These are phyloP conservation scores for Cervus canadensis DNA, from an alignment of 2,113 vertebrate genomes.

Conservation along the genomic window DNA sequence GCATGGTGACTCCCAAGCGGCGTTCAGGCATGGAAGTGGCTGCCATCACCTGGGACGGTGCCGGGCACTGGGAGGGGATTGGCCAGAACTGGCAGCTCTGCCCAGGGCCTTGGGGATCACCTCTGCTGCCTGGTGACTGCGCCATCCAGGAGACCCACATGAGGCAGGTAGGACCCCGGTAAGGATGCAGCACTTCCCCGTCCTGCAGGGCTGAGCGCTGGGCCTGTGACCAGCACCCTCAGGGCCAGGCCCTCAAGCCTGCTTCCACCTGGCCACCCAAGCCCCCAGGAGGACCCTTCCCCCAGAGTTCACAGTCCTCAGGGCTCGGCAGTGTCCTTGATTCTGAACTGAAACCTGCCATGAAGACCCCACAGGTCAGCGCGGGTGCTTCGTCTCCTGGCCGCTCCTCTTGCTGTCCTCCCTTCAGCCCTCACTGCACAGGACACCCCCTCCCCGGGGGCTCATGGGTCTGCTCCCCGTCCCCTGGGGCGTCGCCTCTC, in stretches of 20 bases:
- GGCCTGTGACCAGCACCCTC: neutral
- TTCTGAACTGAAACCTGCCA: neutral
- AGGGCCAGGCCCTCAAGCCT: too few relatives aligned
- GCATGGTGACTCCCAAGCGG: neutral
- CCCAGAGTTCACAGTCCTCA: neutral
- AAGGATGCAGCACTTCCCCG: accelerated
- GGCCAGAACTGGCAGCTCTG: neutral
- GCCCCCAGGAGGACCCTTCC: neutral
- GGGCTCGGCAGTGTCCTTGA: accelerated
- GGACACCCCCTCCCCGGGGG: neutral
- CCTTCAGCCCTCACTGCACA: neutral
- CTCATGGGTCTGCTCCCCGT: neutral
- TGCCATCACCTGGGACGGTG: neutral
- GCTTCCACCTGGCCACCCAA: neutral
- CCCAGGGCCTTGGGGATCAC: neutral
- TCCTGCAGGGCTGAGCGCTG: neutral
- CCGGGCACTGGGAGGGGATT: accelerated
- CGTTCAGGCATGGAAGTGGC: accelerated
- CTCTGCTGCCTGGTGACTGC: neutral
- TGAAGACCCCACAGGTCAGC: neutral
- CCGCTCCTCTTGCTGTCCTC: accelerated
- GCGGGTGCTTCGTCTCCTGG: accelerated
- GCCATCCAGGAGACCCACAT: neutral
- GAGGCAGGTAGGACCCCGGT: neutral
- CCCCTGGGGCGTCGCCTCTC: neutral